Evolutionary conservation across 1,140 invertebrate species (phyloP), one percentile per base, ranked within the genome.

Genomic region (Heliconius congener): DNA sequence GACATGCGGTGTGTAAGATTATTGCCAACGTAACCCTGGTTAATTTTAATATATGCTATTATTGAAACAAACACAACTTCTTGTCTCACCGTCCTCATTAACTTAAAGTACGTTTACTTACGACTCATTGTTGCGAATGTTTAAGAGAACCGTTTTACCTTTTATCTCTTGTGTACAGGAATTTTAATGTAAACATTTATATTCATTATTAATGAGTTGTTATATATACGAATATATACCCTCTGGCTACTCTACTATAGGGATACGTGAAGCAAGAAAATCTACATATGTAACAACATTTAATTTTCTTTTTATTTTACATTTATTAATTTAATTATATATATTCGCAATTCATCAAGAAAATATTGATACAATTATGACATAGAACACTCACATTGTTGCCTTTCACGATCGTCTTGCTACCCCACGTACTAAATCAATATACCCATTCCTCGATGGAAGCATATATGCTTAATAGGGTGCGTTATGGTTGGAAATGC

Each of bases 41-140:
- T 92, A 87, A 92, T 91, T 88, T 90, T 88, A 91, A 91, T 91
- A 83, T 90, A 88, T 81, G 81, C 82, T 90, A 89, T 90, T 90
- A 92, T 88, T 90, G 87, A 91, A 88, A 89, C 85, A 89, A 90
- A 90, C 86, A 90, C 82, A 85, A 85, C 46, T 79, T 79, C 81
- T 82, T 79, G 76, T 83, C 83, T 84, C 80, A 82, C 80, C 84
- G 84, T 83, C 76, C 85, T 87, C 85, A 88, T 89, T 89, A 86
- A 84, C 81, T 87, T 87, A 83, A 87, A 60, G 55, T 60, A 85
- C 81, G 85, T 82, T 77, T 81, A 77, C 76, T 84, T 79, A 81
- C 55, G 74, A 79, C 77, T 83, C 80, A 83, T 82, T 84, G 81
- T 83, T 79, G 74, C 57, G 71, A 74, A 80, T 85, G 80, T 78